Evolutionary conservation across 2,888 invertebrate species (phyloP).

Genomic region (Scaptomyza tumidula): DNA sequence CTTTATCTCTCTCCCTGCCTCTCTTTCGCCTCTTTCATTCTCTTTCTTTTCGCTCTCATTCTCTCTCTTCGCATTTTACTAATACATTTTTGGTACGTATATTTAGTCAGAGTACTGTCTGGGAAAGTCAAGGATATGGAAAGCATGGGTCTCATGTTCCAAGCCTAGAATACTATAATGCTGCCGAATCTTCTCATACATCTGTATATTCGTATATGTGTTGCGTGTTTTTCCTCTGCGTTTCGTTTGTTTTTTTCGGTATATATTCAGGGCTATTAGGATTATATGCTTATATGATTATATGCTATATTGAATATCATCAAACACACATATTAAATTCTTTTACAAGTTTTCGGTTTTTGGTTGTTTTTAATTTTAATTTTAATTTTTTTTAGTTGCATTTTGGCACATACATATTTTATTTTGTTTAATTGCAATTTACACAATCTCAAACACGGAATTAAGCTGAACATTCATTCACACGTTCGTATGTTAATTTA

Average conservation of each 20-base stretch:
- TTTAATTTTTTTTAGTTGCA: constrained; percentile 40
- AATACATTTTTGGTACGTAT: constrained; percentile 68
- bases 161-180: constrained; percentile 11
- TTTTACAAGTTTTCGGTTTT: constrained; percentile 3
- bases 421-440: constrained; percentile 44
- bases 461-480: constrained; percentile 40
- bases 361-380: background rate
- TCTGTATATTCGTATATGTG: constrained; percentile 1
- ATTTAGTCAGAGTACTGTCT: constrained; percentile 64
- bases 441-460: constrained; percentile 50
- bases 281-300: no score
- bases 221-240: constrained; percentile 1
- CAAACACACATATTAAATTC: constrained; percentile 43
- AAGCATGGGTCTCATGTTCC: constrained; percentile 2
- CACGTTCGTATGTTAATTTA: constrained; percentile 2
- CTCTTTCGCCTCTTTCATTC: constrained; percentile 4
- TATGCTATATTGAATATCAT: constrained; percentile 19
- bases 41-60: background rate
- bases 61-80: constrained; percentile 22
- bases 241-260: constrained; percentile 1
- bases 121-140: constrained; percentile 18
- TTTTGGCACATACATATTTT: constrained; percentile 65
- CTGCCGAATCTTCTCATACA: constrained; percentile 5
- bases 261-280: constrained; percentile 20
- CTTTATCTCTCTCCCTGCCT: constrained; percentile 25